These are phyloP conservation scores for Silurus glanis DNA, from an alignment of 2,113 vertebrate genomes.

Conservation along the genomic window DNA sequence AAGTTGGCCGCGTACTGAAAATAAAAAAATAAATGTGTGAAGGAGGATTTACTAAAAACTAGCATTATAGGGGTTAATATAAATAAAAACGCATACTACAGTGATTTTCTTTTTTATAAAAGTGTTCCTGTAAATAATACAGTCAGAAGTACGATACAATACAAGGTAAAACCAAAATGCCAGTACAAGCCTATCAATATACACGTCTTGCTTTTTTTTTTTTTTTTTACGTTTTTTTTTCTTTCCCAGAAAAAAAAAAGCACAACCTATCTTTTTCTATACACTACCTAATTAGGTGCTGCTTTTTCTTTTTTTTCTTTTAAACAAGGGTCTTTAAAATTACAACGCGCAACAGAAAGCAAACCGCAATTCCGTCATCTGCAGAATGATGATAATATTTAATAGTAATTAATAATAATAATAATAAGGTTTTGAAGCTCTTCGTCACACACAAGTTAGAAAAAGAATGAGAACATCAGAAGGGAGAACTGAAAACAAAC, in stretches of 20 bases:
- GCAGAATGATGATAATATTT: slow-evolving; percentile 25
- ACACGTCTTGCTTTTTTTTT: slow-evolving; percentile 46
- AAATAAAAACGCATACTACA: slow-evolving; percentile 74
- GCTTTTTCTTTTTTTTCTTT: slow-evolving; percentile 24
- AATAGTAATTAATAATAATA: slow-evolving; percentile 39
- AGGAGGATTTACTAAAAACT: slow-evolving; percentile 64
- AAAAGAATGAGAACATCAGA: slow-evolving; percentile 48
- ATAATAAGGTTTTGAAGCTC: slow-evolving; percentile 54
- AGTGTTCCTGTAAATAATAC: slow-evolving; percentile 64
- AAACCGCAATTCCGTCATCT: slow-evolving; percentile 48
- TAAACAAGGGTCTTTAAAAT: slow-evolving; percentile 46
- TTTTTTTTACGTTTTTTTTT: neutral
- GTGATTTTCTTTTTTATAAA: slow-evolving; percentile 63
- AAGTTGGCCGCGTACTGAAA: slow-evolving; percentile 31
- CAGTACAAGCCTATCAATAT: slow-evolving; percentile 58
- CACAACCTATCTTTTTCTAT: slow-evolving; percentile 55
- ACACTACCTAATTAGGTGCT: slow-evolving; percentile 50
- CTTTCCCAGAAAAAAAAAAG: slow-evolving; percentile 30
- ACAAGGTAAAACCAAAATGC: slow-evolving; percentile 59
- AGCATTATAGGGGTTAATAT: slow-evolving; percentile 73
- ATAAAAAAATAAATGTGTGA: neutral
- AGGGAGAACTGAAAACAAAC: slow-evolving; percentile 37
- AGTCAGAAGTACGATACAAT: slow-evolving; percentile 64
- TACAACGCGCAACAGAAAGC: slow-evolving; percentile 26
- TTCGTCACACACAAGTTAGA: slow-evolving; percentile 56